Evolutionary conservation across 2,113 vertebrate species (phyloP).

Genomic region (Mus spicilegus): DNA sequence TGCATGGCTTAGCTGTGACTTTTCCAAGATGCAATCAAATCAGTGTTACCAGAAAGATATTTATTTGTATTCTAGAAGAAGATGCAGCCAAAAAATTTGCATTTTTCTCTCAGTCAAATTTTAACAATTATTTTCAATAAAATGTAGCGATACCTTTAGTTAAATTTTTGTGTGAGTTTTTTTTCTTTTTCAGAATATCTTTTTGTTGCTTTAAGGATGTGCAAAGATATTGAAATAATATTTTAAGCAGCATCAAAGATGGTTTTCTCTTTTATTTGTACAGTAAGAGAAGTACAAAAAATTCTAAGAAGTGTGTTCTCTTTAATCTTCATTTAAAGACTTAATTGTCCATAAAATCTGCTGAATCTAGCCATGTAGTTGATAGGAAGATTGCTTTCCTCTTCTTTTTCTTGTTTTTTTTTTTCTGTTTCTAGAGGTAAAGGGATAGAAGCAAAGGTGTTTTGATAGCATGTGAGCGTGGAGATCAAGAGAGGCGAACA

Average conservation of each 20-base stretch:
- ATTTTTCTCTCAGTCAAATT: slow-evolving; percentile 53
- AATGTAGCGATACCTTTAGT: neutral
- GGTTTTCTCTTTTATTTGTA: slow-evolving; percentile 56
- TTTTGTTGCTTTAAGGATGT: slow-evolving; percentile 11
- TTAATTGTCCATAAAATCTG: slow-evolving; percentile 60
- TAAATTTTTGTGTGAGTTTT: slow-evolving; percentile 31
- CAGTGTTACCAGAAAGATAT: slow-evolving; percentile 3
- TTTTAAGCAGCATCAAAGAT: slow-evolving; percentile 46
- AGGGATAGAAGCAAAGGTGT: neutral
- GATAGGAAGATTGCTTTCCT: slow-evolving; percentile 54
- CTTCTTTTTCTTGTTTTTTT: neutral
- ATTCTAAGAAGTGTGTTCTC: neutral
- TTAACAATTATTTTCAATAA: slow-evolving; percentile 21
- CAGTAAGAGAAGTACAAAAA: slow-evolving; percentile 12
- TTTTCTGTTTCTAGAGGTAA: slow-evolving; percentile 45
- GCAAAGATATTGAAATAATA: slow-evolving; percentile 5
- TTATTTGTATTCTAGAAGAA: slow-evolving; percentile 38
- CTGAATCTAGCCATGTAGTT: slow-evolving; percentile 51
- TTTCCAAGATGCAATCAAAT: slow-evolving; percentile 20
- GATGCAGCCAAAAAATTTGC: neutral
- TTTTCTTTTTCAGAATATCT: slow-evolving; percentile 52
- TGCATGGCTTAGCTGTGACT: neutral
- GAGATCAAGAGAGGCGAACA: neutral
- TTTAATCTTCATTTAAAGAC: slow-evolving; percentile 66
- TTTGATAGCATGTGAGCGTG: neutral